Percentiles rank a stretch among this genome's conserved stretches.
phyloP scores from a whole-genome alignment of 2,797 vertebrate genomes.

The Ceryle rudis region DNA sequence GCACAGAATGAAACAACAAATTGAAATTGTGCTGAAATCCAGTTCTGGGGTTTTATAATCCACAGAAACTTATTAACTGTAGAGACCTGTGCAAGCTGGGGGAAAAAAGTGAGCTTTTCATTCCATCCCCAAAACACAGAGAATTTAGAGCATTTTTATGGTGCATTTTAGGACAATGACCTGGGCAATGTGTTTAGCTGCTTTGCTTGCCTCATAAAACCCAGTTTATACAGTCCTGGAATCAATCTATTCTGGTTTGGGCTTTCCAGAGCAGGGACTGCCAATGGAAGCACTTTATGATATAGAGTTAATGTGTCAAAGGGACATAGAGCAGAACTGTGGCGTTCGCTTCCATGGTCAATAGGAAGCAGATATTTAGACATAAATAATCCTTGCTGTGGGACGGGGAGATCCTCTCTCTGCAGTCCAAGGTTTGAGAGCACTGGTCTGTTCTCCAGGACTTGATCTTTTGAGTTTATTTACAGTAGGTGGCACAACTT shows the following conservation, averaged over 20 bases:
- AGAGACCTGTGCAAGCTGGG: neutral
- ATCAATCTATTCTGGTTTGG: conserved; percentile 3
- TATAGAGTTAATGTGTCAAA: neutral
- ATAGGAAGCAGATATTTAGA: neutral
- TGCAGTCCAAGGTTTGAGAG: neutral
- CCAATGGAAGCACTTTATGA: neutral
- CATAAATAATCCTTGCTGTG: neutral
- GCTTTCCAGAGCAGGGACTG: neutral
- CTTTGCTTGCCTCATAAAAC: conserved; percentile 32
- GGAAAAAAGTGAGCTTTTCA: neutral
- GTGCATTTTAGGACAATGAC: conserved; percentile 44
- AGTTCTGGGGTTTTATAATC: conserved; percentile 29
- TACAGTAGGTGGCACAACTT: neutral
- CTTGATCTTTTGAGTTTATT: neutral
- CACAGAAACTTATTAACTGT: conserved; percentile 26
- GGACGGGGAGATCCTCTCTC: neutral
- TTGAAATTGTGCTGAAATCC: conserved; percentile 39
- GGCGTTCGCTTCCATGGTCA: neutral
- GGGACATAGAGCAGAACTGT: neutral
- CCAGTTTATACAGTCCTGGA: conserved; percentile 17
- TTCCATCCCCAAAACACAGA: neutral
- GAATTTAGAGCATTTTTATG: conserved; percentile 44
- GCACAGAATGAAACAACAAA: conserved; percentile 5
- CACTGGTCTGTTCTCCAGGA: neutral
- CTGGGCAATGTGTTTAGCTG: neutral